These are phyloP conservation scores for Congeria kusceri DNA, from an alignment of 2,888 invertebrate species.

Conservation along the genomic window DNA sequence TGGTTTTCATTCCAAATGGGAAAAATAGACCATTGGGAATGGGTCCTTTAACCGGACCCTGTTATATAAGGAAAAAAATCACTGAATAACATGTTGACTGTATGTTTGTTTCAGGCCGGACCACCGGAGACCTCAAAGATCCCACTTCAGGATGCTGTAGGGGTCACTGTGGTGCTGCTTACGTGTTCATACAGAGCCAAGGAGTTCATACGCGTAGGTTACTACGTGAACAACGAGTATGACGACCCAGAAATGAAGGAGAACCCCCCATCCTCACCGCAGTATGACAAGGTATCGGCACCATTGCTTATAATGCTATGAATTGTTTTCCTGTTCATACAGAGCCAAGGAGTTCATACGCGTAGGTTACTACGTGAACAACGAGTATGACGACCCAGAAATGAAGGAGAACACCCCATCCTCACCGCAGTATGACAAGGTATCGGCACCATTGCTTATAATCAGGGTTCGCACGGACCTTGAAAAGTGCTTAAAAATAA, in stretches of 20 bases:
- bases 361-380: conserved; percentile 99
- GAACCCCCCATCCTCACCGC: conserved; percentile 96
- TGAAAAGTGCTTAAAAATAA: no score
- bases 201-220: conserved; percentile 98
- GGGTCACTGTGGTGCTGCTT: conserved; percentile 97
- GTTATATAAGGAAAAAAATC: no score
- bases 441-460: no score
- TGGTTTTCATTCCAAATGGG: no score
- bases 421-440: conserved; percentile 96
- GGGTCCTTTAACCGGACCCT: no score
- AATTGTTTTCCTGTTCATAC: conserved; percentile 97
- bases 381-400: conserved; percentile 97
- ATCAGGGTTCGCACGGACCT: no score
- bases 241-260: conserved; percentile 96
- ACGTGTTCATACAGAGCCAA: conserved; percentile 96
- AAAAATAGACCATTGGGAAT: no score
- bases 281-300: conserved; percentile 97
- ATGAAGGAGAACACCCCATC: conserved; percentile 97
- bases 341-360: conserved; percentile 96
- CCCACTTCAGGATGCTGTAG: conserved; percentile 98
- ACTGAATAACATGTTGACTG: neutral
- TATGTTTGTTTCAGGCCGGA: conserved; percentile 90
- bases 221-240: conserved; percentile 99
- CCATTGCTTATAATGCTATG: no score
- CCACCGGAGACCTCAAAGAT: conserved; percentile 97